phyloP scores from a whole-genome alignment of 2,113 vertebrate species.

The Poeciliopsis retropinna region DNA sequence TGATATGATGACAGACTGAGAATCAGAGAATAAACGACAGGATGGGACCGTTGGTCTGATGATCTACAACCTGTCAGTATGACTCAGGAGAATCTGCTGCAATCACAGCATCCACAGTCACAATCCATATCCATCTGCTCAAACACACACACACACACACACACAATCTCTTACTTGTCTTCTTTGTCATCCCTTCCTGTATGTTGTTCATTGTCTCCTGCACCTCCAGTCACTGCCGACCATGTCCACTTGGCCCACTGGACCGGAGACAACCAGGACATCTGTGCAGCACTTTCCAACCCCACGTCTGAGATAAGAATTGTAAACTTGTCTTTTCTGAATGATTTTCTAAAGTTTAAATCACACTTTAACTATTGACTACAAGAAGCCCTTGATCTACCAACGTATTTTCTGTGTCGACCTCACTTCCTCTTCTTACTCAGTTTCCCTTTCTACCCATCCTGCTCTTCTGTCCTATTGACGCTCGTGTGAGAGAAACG shows the following conservation, averaged over 20 bases:
- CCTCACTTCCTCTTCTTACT: constrained; percentile 59
- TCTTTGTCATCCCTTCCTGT: constrained; percentile 76
- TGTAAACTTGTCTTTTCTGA: constrained; percentile 38
- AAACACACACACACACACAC: constrained; percentile 3
- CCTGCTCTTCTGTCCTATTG: constrained; percentile 52
- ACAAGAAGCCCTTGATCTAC: constrained; percentile 9
- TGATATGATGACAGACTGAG: constrained; percentile 28
- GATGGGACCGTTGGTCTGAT: constrained; percentile 27
- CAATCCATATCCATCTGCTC: not conserved
- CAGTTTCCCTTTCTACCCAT: constrained; percentile 42
- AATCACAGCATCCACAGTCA: constrained; percentile 26
- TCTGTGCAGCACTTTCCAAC: constrained; percentile 62
- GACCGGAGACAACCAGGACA: constrained; percentile 95
- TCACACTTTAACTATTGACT: not conserved
- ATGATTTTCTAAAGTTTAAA: not conserved
- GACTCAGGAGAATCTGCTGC: constrained; percentile 54
- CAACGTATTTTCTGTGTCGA: constrained; percentile 13
- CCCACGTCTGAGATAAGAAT: constrained; percentile 10
- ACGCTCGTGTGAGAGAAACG: constrained; percentile 44
- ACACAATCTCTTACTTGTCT: constrained; percentile 76
- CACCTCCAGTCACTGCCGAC: constrained; percentile 90
- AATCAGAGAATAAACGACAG: constrained; percentile 42
- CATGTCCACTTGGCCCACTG: constrained; percentile 98
- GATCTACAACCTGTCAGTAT: constrained; percentile 62
- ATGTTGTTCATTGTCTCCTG: constrained; percentile 74